phyloP scores from a whole-genome alignment of 1,140 invertebrate genomes.

The Helicoverpa zea region DNA sequence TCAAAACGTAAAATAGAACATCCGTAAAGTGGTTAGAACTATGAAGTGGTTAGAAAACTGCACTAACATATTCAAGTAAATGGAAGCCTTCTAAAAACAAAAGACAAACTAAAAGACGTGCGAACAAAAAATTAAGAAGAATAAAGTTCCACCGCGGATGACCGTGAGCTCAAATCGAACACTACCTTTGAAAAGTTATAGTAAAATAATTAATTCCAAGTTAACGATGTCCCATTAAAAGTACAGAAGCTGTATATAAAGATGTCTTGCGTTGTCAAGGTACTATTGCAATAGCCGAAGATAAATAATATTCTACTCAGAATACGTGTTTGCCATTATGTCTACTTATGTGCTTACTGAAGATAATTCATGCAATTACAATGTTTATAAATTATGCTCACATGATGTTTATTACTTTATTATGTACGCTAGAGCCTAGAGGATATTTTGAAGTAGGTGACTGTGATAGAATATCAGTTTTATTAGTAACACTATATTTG shows the following conservation, averaged over 20 bases:
- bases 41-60: too few species aligned
- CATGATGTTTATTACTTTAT: constrained; percentile 6
- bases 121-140: constrained; percentile 16
- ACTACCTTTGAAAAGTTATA: constrained; percentile 3
- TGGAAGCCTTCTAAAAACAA: not conserved
- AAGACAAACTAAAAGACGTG: not conserved
- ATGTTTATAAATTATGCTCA: constrained; percentile 5
- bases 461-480: not conserved
- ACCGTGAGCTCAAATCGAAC: constrained; percentile 35
- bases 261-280: constrained; percentile 35
- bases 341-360: constrained; percentile 2
- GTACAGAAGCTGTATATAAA: constrained; percentile 35
- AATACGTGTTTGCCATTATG: constrained; percentile 17
- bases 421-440: not conserved
- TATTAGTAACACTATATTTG: not conserved
- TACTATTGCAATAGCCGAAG: constrained; percentile 25
- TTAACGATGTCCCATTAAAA: constrained; percentile 35
- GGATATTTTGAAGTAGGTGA: not conserved
- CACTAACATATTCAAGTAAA: not conserved
- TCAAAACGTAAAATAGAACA: too few species aligned
- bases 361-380: constrained; percentile 3
- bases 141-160: not conserved
- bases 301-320: constrained; percentile 15
- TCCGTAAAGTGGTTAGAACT: too few species aligned
- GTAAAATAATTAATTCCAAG: constrained; percentile 40